Base-by-base conservation (phyloP, 1,140 invertebrate genomes). In the Drosophila neocordata region DNA sequence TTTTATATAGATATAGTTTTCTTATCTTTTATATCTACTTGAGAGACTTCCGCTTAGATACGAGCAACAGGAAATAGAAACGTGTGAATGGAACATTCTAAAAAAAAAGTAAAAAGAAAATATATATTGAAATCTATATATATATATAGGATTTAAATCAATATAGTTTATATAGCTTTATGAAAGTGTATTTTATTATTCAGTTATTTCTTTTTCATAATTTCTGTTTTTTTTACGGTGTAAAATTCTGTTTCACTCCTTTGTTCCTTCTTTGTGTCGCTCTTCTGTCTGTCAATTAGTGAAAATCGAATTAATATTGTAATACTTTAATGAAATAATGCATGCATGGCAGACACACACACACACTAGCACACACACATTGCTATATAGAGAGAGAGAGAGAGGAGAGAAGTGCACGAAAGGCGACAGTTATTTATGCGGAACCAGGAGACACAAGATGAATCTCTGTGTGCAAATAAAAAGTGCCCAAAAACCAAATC, bases 251-350 rank as follows among this genome's bases (percentile, higher is more conserved):
- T 11, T 35, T 31, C 8, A 35, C 11, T 34, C n/a, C 55, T 35
- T 34, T 34, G 22, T 37, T 58, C 1, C 56, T 20, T 53, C 22
- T 31, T 27, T 31, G 38, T 57, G 38, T 62, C 59, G 41, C 68
- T 63, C 53, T 51, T 66, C 74, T 76, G 69, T 34, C 57, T 69
- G 68, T 82, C 82, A 87, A 87, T 87, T 87, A 87, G 83, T 76
- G 72, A 76, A 87, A 88, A 87, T 87, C 83, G 83, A 87, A 87
- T 87, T 87, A 88, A 87, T 87, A 87, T 87, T 87, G 82, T 87
- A 87, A 85, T 85, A 72, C 77, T 87, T 85, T 87, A 87, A 88
- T 88, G 78, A 82, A 87, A 87, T 87, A 87, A 88, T 87, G 83
- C 83, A 78, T 79, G 68, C 80, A 80, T 64, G 31, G 41, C 41